These are phyloP conservation scores for Neodon shergylaensis DNA, from an alignment of 2,113 vertebrate genomes.

Conservation along the genomic window DNA sequence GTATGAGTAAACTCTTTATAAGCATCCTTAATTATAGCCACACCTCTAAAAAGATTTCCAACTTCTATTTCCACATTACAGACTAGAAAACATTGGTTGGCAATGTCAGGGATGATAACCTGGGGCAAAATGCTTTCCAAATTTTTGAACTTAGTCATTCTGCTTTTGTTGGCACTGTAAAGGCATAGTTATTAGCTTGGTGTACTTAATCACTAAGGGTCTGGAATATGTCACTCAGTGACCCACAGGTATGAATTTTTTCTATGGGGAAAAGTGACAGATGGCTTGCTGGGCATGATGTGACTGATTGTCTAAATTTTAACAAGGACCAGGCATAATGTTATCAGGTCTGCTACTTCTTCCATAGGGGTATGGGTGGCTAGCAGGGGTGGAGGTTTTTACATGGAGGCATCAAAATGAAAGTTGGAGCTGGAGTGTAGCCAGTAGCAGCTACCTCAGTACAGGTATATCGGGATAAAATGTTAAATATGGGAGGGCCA, in stretches of 20 bases:
- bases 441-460: not conserved
- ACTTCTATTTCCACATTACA: not conserved
- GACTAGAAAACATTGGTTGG: constrained; percentile 9
- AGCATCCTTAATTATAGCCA: not conserved
- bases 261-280: not conserved
- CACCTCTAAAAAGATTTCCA: not conserved
- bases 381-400: not conserved
- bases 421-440: not conserved
- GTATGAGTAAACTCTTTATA: not conserved
- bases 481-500: not conserved
- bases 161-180: rapidly evolving
- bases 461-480: no score
- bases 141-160: not conserved
- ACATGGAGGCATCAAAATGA: not conserved
- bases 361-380: not conserved
- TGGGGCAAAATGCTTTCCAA: not conserved
- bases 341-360: not conserved
- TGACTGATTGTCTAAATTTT: not conserved
- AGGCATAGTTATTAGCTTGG: not conserved
- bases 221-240: not conserved
- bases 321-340: not conserved
- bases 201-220: not conserved
- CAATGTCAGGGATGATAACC: not conserved
- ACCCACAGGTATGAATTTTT: not conserved
- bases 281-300: not conserved